phyloP scores from a whole-genome alignment of 2,113 vertebrate species.

The Ascaphus truei region DNA sequence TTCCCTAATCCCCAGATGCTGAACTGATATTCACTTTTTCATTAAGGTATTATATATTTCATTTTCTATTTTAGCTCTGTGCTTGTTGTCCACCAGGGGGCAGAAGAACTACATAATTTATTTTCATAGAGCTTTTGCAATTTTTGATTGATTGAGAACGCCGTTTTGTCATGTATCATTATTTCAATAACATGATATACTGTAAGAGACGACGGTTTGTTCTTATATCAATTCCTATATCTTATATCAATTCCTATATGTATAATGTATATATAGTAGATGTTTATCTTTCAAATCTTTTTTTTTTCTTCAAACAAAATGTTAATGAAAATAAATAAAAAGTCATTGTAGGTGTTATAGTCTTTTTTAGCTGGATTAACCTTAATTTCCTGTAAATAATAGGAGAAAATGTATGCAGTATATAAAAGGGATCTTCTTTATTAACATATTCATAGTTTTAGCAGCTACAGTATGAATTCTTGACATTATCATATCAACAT shows the following conservation, averaged over 20 bases:
- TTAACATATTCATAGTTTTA: constrained; percentile 8
- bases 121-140: not conserved
- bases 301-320: no score
- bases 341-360: no score
- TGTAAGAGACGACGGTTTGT: no score
- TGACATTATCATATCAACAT: not conserved
- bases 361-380: not conserved
- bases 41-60: not conserved
- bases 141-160: not conserved
- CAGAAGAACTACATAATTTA: not conserved
- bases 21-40: no score
- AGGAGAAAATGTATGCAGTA: not conserved
- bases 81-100: constrained; percentile 14
- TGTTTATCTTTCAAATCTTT: not conserved
- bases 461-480: not conserved
- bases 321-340: no score
- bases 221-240: not conserved
- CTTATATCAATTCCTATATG: not conserved
- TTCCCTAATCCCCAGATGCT: no score
- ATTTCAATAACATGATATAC: constrained; percentile 23
- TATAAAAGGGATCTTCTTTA: not conserved
- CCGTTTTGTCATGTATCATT: constrained; percentile 21
- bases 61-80: not conserved
- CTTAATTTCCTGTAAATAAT: not conserved
- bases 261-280: not conserved